Conservation (phyloP, 1,140 invertebrate species). For the Dufourea novaeangliae region DNA sequence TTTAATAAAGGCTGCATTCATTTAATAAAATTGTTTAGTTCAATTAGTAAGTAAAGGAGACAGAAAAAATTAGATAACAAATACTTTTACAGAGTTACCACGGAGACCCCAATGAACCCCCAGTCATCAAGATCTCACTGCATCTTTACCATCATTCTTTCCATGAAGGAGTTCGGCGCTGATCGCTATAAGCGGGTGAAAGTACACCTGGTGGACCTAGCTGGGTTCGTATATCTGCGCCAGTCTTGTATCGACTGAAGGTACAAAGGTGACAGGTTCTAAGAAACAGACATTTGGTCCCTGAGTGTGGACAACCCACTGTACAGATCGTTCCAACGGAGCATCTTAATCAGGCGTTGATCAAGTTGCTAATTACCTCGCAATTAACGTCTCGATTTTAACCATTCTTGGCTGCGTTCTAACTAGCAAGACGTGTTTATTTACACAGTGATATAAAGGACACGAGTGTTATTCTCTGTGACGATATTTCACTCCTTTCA, state of each 20-base stretch:
- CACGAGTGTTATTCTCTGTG: no score
- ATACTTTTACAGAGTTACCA: slow-evolving; percentile 80
- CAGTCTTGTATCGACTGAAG: slow-evolving; percentile 17
- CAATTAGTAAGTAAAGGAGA: no score
- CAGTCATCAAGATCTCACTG: slow-evolving; percentile 87
- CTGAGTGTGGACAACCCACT: background rate
- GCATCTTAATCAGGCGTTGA: background rate
- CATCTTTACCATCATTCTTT: slow-evolving; percentile 86
- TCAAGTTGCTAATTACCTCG: background rate
- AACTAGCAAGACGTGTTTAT: no score
- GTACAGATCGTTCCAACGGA: no score
- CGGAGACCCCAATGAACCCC: slow-evolving; percentile 86
- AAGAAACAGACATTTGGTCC: no score
- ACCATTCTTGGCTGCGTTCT: no score
- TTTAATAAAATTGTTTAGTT: no score
- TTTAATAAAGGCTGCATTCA: no score
- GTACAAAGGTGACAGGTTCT: background rate
- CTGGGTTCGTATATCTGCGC: slow-evolving; percentile 81
- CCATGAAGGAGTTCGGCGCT: slow-evolving; percentile 78
- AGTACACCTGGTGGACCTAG: slow-evolving; percentile 86
- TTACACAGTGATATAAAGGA: no score
- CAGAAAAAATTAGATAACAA: no score
- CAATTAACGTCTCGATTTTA: no score
- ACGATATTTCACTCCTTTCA: no score
- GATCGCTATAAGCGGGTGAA: slow-evolving; percentile 83